Evolutionary conservation across 2,113 vertebrate species (phyloP).

Genomic region (Cygnus buccinator): DNA sequence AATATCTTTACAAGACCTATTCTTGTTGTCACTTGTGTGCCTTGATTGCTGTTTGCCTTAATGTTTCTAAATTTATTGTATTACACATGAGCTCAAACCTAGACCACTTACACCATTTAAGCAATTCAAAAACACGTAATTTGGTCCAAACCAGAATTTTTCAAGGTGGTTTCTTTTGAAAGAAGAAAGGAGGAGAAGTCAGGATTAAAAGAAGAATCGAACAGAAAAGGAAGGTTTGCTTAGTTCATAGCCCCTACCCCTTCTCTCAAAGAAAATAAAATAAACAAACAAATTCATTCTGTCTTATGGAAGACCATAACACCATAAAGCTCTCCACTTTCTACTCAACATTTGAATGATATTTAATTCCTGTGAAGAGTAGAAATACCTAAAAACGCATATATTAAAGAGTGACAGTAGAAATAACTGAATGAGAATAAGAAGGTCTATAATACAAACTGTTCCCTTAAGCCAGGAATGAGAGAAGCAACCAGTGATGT

Average conservation of each 20-base stretch:
- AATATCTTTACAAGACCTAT: background rate
- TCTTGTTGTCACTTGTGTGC: background rate
- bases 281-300: background rate
- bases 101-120: background rate
- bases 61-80: background rate
- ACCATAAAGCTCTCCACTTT: background rate
- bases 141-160: background rate
- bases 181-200: background rate
- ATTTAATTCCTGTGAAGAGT: background rate
- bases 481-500: background rate
- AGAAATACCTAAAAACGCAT: background rate
- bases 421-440: background rate
- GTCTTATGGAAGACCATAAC: background rate
- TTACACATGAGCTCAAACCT: background rate
- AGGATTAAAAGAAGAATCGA: background rate
- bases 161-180: background rate
- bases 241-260: background rate
- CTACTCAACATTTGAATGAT: background rate
- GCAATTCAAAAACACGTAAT: background rate
- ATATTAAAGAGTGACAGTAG: background rate
- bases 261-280: background rate
- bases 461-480: background rate
- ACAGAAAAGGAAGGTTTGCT: background rate
- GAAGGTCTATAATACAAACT: background rate
- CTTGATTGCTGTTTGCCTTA: background rate